phyloP scores from a whole-genome alignment of 2,888 invertebrate genomes.

The Petrophora chlorosata region DNA sequence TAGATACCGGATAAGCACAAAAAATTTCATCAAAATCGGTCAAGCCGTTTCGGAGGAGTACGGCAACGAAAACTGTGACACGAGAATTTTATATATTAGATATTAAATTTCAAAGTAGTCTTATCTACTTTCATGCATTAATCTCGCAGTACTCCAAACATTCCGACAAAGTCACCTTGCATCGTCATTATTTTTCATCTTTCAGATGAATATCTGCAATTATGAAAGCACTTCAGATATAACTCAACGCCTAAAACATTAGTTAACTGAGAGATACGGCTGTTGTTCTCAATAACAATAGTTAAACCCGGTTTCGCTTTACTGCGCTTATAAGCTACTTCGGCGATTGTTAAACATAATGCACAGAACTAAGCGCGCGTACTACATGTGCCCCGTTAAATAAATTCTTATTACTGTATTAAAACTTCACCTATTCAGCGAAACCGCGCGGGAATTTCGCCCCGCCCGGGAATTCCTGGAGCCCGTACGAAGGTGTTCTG shows the following conservation, averaged over 20 bases:
- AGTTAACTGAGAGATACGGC: not conserved
- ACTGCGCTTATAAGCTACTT: conserved; percentile 12
- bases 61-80: too few relatives aligned
- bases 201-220: too few relatives aligned
- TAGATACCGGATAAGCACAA: too few relatives aligned
- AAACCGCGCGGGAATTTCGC: conserved; percentile 20
- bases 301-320: conserved; percentile 1
- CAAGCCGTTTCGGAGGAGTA: too few relatives aligned
- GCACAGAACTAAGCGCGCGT: conserved; percentile 8
- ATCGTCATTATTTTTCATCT: too few relatives aligned
- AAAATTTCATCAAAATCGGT: too few relatives aligned
- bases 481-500: conserved; percentile 12
- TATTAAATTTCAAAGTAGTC: too few relatives aligned
- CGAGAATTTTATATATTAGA: too few relatives aligned
- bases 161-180: too few relatives aligned
- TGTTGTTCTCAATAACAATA: conserved; percentile 10
- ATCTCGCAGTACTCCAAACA: too few relatives aligned
- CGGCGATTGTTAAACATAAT: conserved; percentile 11
- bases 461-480: not conserved
- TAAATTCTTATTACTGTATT: conserved; percentile 34
- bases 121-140: too few relatives aligned
- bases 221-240: not conserved
- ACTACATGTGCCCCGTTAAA: conserved; percentile 24
- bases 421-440: conserved; percentile 31
- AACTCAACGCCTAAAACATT: not conserved